Conservation (phyloP, 2,888 invertebrate species). For the Allophyes oxyacanthae region DNA sequence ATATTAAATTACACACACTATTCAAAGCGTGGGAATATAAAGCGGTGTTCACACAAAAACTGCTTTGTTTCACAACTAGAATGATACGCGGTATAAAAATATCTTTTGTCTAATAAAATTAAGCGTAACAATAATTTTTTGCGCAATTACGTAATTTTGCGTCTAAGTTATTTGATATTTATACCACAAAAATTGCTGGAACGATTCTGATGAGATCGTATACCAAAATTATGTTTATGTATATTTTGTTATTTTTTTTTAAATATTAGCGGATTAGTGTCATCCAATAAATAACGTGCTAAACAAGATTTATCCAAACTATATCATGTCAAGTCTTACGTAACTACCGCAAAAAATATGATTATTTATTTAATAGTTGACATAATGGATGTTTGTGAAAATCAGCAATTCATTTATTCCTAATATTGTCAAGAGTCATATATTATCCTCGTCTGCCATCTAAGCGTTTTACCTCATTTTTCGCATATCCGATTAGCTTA, state of each 20-base stretch:
- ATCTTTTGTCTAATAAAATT: slow-evolving; percentile 11
- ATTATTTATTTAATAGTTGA: slow-evolving; percentile 4
- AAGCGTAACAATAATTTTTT: slow-evolving; percentile 3
- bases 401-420: not conserved
- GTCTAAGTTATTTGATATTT: not conserved
- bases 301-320: slow-evolving; percentile 15
- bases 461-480: too few relatives aligned
- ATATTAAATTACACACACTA: slow-evolving; percentile 49
- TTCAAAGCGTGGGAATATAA: slow-evolving; percentile 50
- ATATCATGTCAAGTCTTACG: slow-evolving; percentile 2
- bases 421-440: too few relatives aligned
- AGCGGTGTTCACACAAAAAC: slow-evolving; percentile 20
- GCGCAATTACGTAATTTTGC: not conserved
- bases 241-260: slow-evolving; percentile 6
- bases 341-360: slow-evolving; percentile 5
- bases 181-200: slow-evolving; percentile 11
- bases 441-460: too few relatives aligned
- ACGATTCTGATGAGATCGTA: slow-evolving; percentile 9
- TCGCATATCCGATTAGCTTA: too few relatives aligned
- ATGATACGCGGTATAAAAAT: slow-evolving; percentile 17
- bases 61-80: slow-evolving; percentile 17
- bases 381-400: not conserved
- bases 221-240: slow-evolving; percentile 2
- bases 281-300: not conserved
- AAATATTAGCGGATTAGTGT: slow-evolving; percentile 17